These are phyloP conservation scores for Drepana falcataria DNA, from an alignment of 2,888 invertebrate species.

Conservation along the genomic window DNA sequence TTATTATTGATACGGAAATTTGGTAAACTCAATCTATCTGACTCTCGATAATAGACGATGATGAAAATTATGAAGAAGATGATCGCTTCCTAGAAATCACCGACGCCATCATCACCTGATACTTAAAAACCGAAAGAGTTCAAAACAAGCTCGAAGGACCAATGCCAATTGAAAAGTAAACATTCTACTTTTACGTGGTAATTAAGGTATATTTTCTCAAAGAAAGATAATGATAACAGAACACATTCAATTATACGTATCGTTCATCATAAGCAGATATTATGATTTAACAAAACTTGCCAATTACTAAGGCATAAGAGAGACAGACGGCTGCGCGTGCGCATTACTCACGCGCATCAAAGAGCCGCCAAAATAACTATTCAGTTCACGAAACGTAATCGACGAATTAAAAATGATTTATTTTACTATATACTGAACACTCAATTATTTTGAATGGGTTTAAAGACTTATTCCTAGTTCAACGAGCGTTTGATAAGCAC, in stretches of 20 bases:
- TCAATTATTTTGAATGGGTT: neutral
- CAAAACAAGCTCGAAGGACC: neutral
- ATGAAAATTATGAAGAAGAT: too few species aligned
- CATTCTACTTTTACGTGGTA: neutral
- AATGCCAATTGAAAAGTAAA: too few species aligned
- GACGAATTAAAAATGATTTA: conserved; percentile 57
- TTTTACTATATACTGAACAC: neutral
- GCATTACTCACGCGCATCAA: conserved; percentile 39
- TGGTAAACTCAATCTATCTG: too few species aligned
- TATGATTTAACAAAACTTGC: conserved; percentile 3
- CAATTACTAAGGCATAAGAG: conserved; percentile 8
- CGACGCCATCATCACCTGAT: too few species aligned
- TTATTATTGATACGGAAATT: too few species aligned
- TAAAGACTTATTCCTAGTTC: too few species aligned
- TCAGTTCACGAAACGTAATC: conserved; percentile 36
- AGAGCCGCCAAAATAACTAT: conserved; percentile 46
- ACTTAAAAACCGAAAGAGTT: too few species aligned
- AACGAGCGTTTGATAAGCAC: too few species aligned
- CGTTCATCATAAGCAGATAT: conserved; percentile 4
- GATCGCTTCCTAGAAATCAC: too few species aligned
- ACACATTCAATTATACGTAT: neutral
- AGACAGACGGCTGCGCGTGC: conserved; percentile 17
- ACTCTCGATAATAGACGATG: too few species aligned
- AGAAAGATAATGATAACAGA: conserved; percentile 3
- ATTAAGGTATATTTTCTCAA: neutral